These are phyloP conservation scores for Anthoscopus minutus DNA, from an alignment of 2,113 vertebrate species.

Conservation along the genomic window DNA sequence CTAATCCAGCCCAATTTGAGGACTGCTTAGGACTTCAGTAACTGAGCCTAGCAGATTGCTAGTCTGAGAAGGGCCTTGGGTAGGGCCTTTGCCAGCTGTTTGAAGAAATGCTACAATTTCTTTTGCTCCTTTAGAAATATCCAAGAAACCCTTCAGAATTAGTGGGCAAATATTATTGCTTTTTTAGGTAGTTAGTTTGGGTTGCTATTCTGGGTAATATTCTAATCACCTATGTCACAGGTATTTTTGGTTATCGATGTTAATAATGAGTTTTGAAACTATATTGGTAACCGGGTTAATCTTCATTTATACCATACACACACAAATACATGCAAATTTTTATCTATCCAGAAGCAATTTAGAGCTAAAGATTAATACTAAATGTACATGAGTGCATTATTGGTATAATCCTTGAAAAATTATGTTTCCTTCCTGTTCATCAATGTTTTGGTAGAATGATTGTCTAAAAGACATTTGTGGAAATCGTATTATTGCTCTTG, in stretches of 20 bases:
- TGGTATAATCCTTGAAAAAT: not conserved
- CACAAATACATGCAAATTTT: not conserved
- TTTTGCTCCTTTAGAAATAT: not conserved
- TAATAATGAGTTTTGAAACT: not conserved
- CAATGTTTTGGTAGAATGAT: not conserved
- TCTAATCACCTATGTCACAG: not conserved
- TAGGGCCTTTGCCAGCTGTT: not conserved
- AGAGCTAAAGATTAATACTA: not conserved
- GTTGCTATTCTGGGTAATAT: accelerated
- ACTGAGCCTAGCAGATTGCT: not conserved
- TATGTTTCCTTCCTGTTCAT: not conserved
- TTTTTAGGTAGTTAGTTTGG: not conserved
- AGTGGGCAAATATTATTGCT: not conserved
- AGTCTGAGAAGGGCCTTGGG: not conserved
- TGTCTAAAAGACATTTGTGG: not conserved
- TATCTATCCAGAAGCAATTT: not conserved
- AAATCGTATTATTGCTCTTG: not conserved
- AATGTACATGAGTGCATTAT: not conserved
- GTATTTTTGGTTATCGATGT: not conserved
- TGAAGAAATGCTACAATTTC: not conserved
- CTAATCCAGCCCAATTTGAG: not conserved
- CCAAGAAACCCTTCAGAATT: not conserved
- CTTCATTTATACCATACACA: not conserved
- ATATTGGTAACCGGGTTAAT: not conserved
- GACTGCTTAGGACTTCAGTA: not conserved